Conservation (phyloP, 2,113 vertebrate species). For the Naja naja region DNA sequence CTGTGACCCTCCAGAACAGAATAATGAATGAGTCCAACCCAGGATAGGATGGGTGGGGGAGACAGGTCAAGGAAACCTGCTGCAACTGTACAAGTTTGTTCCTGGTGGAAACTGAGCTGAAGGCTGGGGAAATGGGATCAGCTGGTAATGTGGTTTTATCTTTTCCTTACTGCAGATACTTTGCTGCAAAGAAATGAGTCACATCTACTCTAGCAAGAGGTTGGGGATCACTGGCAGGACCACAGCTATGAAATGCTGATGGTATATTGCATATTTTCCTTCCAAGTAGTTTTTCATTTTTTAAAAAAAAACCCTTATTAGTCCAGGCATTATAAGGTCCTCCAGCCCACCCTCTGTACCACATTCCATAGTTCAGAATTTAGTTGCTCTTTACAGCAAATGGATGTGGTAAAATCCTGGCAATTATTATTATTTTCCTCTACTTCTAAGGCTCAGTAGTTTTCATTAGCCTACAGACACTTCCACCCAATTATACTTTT, state of each 20-base stretch:
- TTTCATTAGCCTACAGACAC: slow-evolving; percentile 66
- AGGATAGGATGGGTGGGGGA: background rate
- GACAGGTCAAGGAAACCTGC: background rate
- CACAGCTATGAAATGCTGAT: slow-evolving; percentile 53
- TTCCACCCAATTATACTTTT: slow-evolving; percentile 53
- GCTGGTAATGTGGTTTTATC: slow-evolving; percentile 83
- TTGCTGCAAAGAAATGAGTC: slow-evolving; percentile 69
- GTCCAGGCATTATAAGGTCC: slow-evolving; percentile 22
- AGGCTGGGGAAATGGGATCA: slow-evolving; percentile 80
- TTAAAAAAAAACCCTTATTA: slow-evolving; percentile 16
- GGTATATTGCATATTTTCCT: slow-evolving; percentile 46
- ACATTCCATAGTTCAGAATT: slow-evolving; percentile 31
- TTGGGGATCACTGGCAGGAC: slow-evolving; percentile 59
- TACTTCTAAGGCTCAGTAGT: slow-evolving; percentile 66
- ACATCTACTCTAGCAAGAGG: slow-evolving; percentile 53
- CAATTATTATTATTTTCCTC: slow-evolving; percentile 66
- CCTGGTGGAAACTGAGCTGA: slow-evolving; percentile 48
- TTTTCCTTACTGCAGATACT: slow-evolving; percentile 65
- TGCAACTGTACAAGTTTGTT: slow-evolving; percentile 13
- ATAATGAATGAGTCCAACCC: background rate
- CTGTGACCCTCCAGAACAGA: background rate
- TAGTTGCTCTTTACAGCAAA: slow-evolving; percentile 52
- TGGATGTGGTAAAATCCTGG: slow-evolving; percentile 32
- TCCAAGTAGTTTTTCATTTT: slow-evolving; percentile 40
- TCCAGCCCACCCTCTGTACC: slow-evolving; percentile 35